Evolutionary conservation across 53 echinoderm and acorn worm species (phyloP).

Genomic region (Antedon mediterranea): DNA sequence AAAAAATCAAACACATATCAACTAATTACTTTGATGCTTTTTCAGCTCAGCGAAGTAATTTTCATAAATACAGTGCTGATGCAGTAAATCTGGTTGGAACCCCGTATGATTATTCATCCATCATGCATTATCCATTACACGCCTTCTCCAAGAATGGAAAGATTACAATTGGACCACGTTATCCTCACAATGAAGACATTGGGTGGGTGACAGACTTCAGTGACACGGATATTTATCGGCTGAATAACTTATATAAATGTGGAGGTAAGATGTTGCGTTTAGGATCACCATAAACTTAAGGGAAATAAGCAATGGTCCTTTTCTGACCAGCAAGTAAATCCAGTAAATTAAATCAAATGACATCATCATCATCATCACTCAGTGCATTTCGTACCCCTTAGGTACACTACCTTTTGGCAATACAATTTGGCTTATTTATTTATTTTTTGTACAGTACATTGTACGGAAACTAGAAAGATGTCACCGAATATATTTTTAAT

Average conservation of each 20-base stretch:
- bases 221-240: constrained; percentile 33
- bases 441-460: no score
- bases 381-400: no score
- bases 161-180: constrained; percentile 50
- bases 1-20: no score
- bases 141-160: constrained; percentile 71
- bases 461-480: no score
- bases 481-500: no score
- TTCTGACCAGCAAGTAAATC: no score
- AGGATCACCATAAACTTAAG: no score
- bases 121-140: constrained; percentile 83
- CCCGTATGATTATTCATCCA: constrained; percentile 68
- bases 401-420: no score
- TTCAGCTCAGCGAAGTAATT: constrained; percentile 59
- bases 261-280: constrained; percentile 46
- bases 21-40: not conserved
- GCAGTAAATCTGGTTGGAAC: constrained; percentile 61
- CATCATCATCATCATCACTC: no score
- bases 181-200: not conserved
- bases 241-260: constrained; percentile 70
- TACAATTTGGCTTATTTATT: no score
- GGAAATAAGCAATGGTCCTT: no score
- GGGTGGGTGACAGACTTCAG: not conserved
- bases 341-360: no score
- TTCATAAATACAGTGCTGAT: constrained; percentile 45